Evolutionary conservation across 2,797 vertebrate genomes (phyloP).

Genomic region (Enteromius argenteus): DNA sequence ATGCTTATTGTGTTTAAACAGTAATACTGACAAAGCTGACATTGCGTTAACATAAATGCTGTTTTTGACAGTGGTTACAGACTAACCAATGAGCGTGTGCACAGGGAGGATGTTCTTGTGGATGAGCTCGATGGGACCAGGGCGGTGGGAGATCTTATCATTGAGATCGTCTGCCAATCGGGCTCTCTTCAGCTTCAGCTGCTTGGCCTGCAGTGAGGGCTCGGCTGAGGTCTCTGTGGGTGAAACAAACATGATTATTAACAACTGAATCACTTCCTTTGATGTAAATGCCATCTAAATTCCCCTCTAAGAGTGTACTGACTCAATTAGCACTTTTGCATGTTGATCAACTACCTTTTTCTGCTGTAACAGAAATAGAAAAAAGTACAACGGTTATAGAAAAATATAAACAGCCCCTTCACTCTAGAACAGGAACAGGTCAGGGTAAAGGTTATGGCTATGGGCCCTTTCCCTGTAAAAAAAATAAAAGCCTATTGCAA

Average conservation of each 20-base stretch:
- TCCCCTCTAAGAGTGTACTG: background rate
- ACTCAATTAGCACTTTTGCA: background rate
- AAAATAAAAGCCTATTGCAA: background rate
- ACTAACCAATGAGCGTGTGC: constrained; percentile 70
- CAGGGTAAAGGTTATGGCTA: background rate
- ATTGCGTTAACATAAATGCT: background rate
- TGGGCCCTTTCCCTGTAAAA: background rate
- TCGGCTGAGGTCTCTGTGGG: constrained; percentile 64
- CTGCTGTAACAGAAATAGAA: background rate
- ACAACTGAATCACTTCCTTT: constrained; percentile 18
- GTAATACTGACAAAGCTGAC: background rate
- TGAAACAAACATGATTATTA: background rate
- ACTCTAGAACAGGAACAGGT: background rate
- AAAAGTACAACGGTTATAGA: background rate
- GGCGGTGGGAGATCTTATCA: constrained; percentile 87
- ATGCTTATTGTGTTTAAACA: background rate
- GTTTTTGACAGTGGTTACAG: constrained; percentile 7
- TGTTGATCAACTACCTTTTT: background rate
- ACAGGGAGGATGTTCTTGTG: constrained; percentile 89
- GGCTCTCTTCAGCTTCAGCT: constrained; percentile 88
- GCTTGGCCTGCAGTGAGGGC: constrained; percentile 76
- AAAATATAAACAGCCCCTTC: background rate
- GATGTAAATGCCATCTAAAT: background rate
- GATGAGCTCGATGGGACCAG: constrained; percentile 86
- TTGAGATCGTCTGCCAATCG: constrained; percentile 88